Percentiles rank a stretch among this genome's conserved stretches.
Evolutionary conservation across 1,140 invertebrate genomes (phyloP).

Genomic region (Pollicipes pollicipes): DNA sequence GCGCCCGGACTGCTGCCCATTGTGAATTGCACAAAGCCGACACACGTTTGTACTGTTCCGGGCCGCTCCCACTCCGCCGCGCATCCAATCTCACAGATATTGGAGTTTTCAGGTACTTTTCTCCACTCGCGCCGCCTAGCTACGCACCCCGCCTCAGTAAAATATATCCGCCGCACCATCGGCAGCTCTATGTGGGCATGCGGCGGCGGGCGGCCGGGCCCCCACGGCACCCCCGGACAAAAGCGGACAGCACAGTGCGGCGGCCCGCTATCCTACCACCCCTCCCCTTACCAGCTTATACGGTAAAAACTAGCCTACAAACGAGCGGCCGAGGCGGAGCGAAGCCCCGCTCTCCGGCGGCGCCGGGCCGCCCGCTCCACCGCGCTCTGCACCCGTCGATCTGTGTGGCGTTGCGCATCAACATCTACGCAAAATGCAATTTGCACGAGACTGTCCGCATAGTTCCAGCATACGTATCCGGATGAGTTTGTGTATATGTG

Average conservation of each 20-base stretch:
- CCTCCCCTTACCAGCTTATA: neutral
- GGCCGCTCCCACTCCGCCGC: no score
- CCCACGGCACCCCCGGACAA: neutral
- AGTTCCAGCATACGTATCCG: no score
- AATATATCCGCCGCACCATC: no score
- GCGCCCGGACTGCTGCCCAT: no score
- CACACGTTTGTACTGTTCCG: neutral
- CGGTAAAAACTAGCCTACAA: neutral
- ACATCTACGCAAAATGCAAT: no score
- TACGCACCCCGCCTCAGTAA: neutral
- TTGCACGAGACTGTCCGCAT: no score
- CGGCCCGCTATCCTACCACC: neutral
- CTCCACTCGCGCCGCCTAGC: neutral
- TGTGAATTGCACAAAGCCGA: neutral
- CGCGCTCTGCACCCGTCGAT: no score
- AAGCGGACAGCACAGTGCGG: neutral
- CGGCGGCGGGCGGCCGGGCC: no score
- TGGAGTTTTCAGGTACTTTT: slow-evolving; percentile 1
- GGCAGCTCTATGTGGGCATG: no score
- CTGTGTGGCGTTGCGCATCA: no score
- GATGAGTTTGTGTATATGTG: neutral
- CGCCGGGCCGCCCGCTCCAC: no score
- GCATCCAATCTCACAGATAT: neutral
- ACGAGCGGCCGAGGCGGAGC: neutral
- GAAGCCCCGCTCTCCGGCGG: no score